Evolutionary conservation across 2,888 invertebrate species (phyloP), one percentile per base, ranked within the genome.

Genomic region (Acanthoscelides obtectus): DNA sequence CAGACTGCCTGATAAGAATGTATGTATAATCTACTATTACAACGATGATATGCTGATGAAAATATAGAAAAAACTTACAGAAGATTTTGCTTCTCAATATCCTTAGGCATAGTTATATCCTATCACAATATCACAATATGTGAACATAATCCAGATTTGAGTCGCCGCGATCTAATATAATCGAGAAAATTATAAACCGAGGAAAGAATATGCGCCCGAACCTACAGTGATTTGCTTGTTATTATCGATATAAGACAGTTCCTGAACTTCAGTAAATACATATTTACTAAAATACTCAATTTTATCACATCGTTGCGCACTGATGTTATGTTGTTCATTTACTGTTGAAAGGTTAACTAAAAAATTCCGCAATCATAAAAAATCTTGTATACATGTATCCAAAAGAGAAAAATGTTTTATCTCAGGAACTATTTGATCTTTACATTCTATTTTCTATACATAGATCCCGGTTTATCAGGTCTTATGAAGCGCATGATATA

Each of bases 161-260:
- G 12, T 12, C 45, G 45, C 17, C 5, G 45, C 17, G 17, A 12
- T 12, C 45, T 45, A 45, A 45, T 6, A 45, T 45, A 12, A 45
- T 45, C 45, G 45, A 45, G 45, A 45, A 45, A 45, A 45, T 17
- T 12, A n/a, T n/a, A n/a, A 45, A 45, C 45, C 45, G 45, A 45
- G 45, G 45, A 66, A 66, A 8, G 1, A 8, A 20, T 20, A 17
- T 66, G 66, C 66, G 22, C 66, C 66, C 66, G 66, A 20, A 22
- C 20, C 66, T 22, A 66, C 66, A 66, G 66, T 66, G 66, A 66
- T 66, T 45, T 45, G 45, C 45, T 45, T 45, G 45, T 45, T 45
- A 45, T 45, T 45, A 45, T 45, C 45, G 45, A 45, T 45, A 45
- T 45, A 45, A 45, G 45, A 45, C 45, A 45, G 17, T 45, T 45